Conservation (phyloP, 2,888 invertebrate species). For the Plagodis dolabraria region DNA sequence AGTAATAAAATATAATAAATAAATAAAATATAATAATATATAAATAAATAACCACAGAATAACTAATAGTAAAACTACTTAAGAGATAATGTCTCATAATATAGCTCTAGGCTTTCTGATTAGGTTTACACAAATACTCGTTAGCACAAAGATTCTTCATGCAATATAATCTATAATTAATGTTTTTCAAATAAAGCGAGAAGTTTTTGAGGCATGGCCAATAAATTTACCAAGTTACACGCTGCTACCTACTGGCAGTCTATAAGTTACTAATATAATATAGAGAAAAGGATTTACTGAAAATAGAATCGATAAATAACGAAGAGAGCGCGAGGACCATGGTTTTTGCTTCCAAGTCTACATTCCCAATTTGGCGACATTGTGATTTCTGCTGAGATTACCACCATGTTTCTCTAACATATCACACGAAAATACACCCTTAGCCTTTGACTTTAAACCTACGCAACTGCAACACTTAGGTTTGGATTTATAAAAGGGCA, state of each 20-base stretch:
- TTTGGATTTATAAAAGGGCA: slow-evolving; percentile 57
- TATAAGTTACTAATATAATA: not conserved
- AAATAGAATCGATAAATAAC: slow-evolving; percentile 26
- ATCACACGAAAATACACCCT: slow-evolving; percentile 39
- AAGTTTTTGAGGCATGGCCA: no score
- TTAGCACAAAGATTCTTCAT: no score
- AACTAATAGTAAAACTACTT: no score
- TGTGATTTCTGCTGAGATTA: slow-evolving; percentile 49
- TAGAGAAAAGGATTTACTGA: slow-evolving; percentile 6
- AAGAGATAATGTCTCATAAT: no score
- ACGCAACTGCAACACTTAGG: slow-evolving; percentile 30
- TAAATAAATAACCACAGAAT: no score
- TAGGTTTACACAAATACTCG: no score
- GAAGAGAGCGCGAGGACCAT: slow-evolving; percentile 25
- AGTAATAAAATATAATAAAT: no score
- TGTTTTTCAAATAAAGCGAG: no score
- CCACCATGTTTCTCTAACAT: slow-evolving; percentile 4
- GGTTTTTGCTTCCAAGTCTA: slow-evolving; percentile 47
- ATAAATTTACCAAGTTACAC: no score
- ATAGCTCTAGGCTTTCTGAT: no score
- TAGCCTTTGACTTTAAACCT: slow-evolving; percentile 33
- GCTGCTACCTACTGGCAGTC: not conserved
- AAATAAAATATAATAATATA: no score
- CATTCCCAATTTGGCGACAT: slow-evolving; percentile 60
- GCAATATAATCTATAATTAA: no score